Base-by-base conservation (phyloP, 2,797 vertebrate species). In the Scleropages formosus region DNA sequence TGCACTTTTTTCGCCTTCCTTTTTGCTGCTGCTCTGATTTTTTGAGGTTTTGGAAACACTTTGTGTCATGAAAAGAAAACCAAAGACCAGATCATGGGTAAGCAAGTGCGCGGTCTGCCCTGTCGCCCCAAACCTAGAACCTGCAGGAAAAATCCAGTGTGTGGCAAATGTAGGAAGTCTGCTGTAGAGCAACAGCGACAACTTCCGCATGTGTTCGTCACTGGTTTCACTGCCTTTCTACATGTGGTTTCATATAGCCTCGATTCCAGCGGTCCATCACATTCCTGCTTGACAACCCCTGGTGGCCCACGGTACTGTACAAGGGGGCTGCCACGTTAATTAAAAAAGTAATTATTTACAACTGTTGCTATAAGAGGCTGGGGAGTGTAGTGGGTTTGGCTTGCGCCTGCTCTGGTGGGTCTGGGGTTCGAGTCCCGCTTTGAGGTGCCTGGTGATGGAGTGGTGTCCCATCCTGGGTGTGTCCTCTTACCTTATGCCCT, bases 81-180 rank as follows among this genome's bases (percentile, higher is more conserved):
- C 24, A 20, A 73, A 20, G 59, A 39, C 27, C 63, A 68, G 72
- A 73, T 22, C 31, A 44, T 46, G 74, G 71, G 58, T 70, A 79
- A 72, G 75, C 78, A 73, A 27, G 66, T 74, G 65, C 24, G 27
- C 49, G 74, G 64, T 79, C 81, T 83, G 71, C 81, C 59, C 75
- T 83, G 82, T 80, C 12, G 26, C 72, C 26, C 46, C 64, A 70
- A 31, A 72, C 56, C 80, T 75, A 72, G 24, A 80, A 78, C 49
- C 31, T 74, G 15, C 49, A 60, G 56, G 63, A 78, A 79, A 80
- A 71, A 56, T 80, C 76, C 74, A 27, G 60, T 4, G 24, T 82
- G 68, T 59, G 31, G 75, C 39, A 80, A 81, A 53, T 51, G 24
- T 73, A 75, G 63, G 64, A 82, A 72, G 65, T 65, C 62, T n/a